These are phyloP conservation scores for Noctua pronuba DNA, from an alignment of 2,888 invertebrate genomes.

Conservation along the genomic window DNA sequence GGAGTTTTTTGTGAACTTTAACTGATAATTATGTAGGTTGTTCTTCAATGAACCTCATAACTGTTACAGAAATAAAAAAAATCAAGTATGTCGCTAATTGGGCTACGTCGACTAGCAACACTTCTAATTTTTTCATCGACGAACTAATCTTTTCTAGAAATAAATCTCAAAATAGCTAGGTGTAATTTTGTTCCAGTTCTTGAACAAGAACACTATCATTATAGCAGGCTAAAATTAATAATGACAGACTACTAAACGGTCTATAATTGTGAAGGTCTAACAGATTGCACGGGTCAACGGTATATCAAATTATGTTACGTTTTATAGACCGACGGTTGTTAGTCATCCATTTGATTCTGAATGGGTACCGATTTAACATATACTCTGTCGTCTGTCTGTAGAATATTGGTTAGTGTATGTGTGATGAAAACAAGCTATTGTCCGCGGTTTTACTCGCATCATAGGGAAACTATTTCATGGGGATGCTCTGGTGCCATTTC, in stretches of 20 bases:
- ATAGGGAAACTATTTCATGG: not conserved
- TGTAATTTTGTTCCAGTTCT: not conserved
- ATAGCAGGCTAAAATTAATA: conserved; percentile 38
- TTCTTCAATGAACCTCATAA: not conserved
- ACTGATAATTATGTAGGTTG: not conserved
- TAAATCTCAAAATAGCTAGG: not conserved
- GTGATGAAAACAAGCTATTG: not conserved
- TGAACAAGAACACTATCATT: conserved; percentile 28
- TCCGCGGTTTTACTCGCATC: not conserved
- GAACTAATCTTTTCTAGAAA: not conserved
- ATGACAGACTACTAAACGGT: conserved; percentile 46
- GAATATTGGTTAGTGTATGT: not conserved
- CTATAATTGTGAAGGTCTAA: conserved; percentile 45
- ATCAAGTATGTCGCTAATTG: not conserved
- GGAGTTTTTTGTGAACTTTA: not conserved
- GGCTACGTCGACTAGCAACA: not conserved
- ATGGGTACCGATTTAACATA: conserved; percentile 28
- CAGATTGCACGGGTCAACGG: conserved; percentile 62
- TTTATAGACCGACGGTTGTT: conserved; percentile 33
- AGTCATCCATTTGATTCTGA: conserved; percentile 33
- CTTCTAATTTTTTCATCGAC: not conserved
- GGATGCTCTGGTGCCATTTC: not conserved
- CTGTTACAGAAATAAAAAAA: too few species aligned
- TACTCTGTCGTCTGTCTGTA: not conserved
- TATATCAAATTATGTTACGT: conserved; percentile 60